phyloP scores from a whole-genome alignment of 2,113 vertebrate species.

The Tachysurus vachellii region DNA sequence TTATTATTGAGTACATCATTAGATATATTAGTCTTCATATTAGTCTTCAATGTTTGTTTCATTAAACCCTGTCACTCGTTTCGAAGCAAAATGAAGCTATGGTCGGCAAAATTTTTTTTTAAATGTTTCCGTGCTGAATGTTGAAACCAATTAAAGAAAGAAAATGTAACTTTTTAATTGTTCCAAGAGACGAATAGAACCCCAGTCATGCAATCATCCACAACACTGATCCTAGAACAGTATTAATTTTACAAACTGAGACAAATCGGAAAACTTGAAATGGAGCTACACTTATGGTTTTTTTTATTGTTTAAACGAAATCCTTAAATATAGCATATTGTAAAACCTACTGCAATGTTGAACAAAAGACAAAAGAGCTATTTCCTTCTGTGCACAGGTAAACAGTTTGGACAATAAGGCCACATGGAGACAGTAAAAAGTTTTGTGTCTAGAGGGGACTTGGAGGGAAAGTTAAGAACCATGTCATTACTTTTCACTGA shows the following conservation, averaged over 20 bases:
- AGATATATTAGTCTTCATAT: no score
- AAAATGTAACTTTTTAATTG: background rate
- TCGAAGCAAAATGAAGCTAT: background rate
- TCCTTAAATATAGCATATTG: slow-evolving; percentile 17
- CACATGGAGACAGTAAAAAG: slow-evolving; percentile 23
- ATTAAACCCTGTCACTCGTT: background rate
- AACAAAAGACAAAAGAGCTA: slow-evolving; percentile 24
- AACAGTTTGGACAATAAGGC: slow-evolving; percentile 38
- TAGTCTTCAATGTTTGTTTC: background rate
- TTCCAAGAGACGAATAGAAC: background rate
- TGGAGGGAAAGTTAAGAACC: background rate
- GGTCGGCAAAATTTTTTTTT: background rate
- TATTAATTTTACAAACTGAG: background rate
- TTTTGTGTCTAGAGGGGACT: slow-evolving; percentile 26
- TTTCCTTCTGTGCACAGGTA: slow-evolving; percentile 27
- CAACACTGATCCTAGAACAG: background rate
- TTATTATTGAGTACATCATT: background rate
- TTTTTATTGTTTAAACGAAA: slow-evolving; percentile 29
- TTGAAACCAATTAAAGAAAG: background rate
- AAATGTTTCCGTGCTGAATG: background rate
- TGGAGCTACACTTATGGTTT: background rate
- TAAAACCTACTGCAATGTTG: slow-evolving; percentile 15
- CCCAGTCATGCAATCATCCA: background rate
- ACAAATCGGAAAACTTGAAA: background rate
- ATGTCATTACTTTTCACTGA: slow-evolving; percentile 29